A percentile compares a stretch with the other conserved stretches of the same genome.
Evolutionary conservation across 2,888 invertebrate genomes (phyloP).

Genomic region (Hermaeophaga mercurialis): DNA sequence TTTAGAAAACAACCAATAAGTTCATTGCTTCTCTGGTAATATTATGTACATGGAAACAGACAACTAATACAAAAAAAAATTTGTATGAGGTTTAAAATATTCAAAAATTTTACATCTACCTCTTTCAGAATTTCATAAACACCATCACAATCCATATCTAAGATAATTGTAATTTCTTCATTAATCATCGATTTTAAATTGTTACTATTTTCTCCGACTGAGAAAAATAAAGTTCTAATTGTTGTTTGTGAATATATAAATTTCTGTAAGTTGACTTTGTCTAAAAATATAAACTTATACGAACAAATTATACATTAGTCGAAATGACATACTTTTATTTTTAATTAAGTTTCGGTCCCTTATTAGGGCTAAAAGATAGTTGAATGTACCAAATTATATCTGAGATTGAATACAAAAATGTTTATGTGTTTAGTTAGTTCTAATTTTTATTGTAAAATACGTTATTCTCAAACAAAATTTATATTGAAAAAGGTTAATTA

Average conservation of each 20-base stretch:
- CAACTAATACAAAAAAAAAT: background rate
- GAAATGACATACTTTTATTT: too few relatives aligned
- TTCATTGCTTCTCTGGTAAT: too few relatives aligned
- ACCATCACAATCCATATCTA: conserved; percentile 32
- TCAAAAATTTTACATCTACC: conserved; percentile 14
- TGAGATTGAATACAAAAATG: too few relatives aligned
- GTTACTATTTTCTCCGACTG: background rate
- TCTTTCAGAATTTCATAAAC: conserved; percentile 24
- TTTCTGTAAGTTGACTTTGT: conserved; percentile 1
- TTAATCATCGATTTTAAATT: background rate
- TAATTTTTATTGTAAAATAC: too few relatives aligned
- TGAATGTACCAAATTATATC: too few relatives aligned
- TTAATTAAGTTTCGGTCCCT: too few relatives aligned
- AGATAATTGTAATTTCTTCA: conserved; percentile 14
- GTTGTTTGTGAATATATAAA: background rate
- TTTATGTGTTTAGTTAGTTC: too few relatives aligned
- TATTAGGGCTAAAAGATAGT: too few relatives aligned
- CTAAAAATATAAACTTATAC: conserved; percentile 9
- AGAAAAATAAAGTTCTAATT: background rate
- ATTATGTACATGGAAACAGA: too few relatives aligned
- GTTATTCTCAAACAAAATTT: too few relatives aligned
- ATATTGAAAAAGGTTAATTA: too few relatives aligned
- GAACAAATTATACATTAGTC: too few relatives aligned
- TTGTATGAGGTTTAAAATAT: background rate
- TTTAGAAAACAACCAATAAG: background rate